phyloP scores from a whole-genome alignment of 2,113 vertebrate species.

The Dromas ardeola region DNA sequence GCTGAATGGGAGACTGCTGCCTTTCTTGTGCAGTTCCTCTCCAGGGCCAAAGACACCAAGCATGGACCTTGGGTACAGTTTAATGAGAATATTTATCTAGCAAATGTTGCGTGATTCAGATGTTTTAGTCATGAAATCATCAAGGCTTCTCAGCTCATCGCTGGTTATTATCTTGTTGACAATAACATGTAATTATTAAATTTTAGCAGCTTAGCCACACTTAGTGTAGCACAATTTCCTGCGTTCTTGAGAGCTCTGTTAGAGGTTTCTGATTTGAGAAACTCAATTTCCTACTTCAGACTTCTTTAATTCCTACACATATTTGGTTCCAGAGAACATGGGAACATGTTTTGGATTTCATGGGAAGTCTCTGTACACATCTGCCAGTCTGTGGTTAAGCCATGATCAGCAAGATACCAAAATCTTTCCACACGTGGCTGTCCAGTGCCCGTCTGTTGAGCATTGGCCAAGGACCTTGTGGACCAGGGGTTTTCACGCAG shows the following conservation, averaged over 20 bases:
- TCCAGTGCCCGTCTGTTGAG: not conserved
- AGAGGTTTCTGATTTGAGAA: not conserved
- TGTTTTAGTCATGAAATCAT: slow-evolving; percentile 2
- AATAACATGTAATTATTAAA: not conserved
- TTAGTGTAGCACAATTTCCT: not conserved
- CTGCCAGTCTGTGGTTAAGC: not conserved
- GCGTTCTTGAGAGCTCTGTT: not conserved
- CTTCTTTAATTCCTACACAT: not conserved
- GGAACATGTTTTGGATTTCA: not conserved
- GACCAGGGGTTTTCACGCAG: not conserved
- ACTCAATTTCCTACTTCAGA: not conserved
- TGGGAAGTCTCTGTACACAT: not conserved
- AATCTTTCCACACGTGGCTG: not conserved
- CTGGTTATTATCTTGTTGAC: slow-evolving; percentile 1
- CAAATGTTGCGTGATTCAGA: not conserved
- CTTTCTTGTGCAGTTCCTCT: not conserved
- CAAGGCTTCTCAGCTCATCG: not conserved
- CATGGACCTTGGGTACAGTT: not conserved
- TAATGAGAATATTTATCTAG: not conserved
- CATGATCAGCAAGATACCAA: accelerated
- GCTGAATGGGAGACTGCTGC: not conserved
- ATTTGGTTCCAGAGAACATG: not conserved
- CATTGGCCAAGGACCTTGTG: not conserved
- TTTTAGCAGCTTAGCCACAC: not conserved
- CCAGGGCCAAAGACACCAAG: not conserved